A percentile compares a stretch with the other conserved stretches of the same genome.
phyloP scores from a whole-genome alignment of 1,140 invertebrate species.

The Diorhabda elongata region DNA sequence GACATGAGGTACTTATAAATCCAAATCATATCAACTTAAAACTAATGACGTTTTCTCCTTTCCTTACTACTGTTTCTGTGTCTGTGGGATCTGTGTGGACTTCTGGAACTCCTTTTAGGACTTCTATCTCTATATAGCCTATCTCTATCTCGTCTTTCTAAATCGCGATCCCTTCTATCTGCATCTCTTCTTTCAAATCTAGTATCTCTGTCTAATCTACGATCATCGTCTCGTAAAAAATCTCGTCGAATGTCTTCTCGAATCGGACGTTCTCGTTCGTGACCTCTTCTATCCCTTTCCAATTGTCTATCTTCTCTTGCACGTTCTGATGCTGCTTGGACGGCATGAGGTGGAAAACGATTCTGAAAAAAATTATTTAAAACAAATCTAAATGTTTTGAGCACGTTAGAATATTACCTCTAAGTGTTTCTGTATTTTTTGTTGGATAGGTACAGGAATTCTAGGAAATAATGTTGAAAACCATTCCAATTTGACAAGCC shows the following conservation, averaged over 20 bases:
- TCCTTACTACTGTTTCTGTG: constrained; percentile 25
- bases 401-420: constrained; percentile 46
- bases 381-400: neutral
- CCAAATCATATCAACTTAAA: no score
- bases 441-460: constrained; percentile 99
- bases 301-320: constrained; percentile 35
- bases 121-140: neutral
- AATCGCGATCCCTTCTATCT: constrained; percentile 27
- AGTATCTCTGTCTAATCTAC: constrained; percentile 13
- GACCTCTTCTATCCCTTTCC: constrained; percentile 25
- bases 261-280: constrained; percentile 24
- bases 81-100: constrained; percentile 8
- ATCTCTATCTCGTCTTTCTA: constrained; percentile 17
- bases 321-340: constrained; percentile 44
- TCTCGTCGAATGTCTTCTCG: constrained; percentile 35
- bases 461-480: constrained; percentile 97
- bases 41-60: constrained; percentile 5
- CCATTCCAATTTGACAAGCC: constrained; percentile 95
- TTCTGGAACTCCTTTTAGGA: constrained; percentile 14
- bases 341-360: constrained; percentile 38
- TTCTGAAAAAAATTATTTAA: constrained; percentile 27
- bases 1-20: no score
- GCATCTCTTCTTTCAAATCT: constrained; percentile 21
- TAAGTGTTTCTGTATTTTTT: constrained; percentile 74
- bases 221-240: constrained; percentile 36